Percentiles rank a stretch among this genome's conserved stretches.
Conservation (phyloP, 2,797 vertebrate genomes). For the Rhinella marina region DNA sequence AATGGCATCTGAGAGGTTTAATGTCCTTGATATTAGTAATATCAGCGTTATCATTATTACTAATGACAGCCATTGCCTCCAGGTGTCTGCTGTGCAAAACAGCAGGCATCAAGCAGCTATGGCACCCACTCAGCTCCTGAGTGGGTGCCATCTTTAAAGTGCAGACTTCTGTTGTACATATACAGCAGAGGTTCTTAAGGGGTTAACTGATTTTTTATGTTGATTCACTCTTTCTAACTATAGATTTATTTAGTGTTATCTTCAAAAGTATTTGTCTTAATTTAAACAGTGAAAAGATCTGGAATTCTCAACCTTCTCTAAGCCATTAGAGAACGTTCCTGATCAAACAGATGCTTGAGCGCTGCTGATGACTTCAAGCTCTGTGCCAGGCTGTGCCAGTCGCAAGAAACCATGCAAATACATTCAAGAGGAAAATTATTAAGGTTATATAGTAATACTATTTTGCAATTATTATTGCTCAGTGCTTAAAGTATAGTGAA, state of each 20-base stretch:
- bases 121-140: too few species aligned
- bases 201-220: not conserved
- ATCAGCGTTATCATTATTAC: too few species aligned
- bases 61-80: too few species aligned
- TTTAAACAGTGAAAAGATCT: not conserved
- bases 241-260: not conserved
- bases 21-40: too few species aligned
- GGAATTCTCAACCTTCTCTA: not conserved
- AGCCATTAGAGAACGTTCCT: conserved; percentile 12
- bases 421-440: not conserved
- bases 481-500: not conserved
- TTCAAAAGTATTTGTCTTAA: conserved; percentile 15
- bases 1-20: too few species aligned
- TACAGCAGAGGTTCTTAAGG: too few species aligned
- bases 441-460: not conserved
- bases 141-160: too few species aligned
- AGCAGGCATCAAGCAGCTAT: too few species aligned
- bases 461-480: not conserved
- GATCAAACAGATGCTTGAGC: conserved; percentile 29
- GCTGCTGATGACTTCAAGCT: conserved; percentile 16
- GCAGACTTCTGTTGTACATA: too few species aligned
- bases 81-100: too few species aligned
- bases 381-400: conserved; percentile 20
- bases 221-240: not conserved
- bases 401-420: not conserved